phyloP scores from a whole-genome alignment of 2,888 invertebrate species.

The Mesorhabditis spiculigera region DNA sequence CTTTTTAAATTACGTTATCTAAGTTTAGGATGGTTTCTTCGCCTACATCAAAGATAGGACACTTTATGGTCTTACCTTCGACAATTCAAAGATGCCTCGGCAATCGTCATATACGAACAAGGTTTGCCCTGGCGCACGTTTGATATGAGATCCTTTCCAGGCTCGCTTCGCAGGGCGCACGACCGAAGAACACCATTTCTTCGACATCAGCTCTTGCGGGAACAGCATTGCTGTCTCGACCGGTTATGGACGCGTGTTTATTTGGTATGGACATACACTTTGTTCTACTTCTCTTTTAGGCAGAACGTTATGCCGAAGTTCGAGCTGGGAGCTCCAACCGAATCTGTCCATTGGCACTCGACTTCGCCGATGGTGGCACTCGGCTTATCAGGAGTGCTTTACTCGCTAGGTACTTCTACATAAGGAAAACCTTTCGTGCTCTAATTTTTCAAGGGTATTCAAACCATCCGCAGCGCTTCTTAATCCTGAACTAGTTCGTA shows the following conservation, averaged over 20 bases:
- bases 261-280: neutral
- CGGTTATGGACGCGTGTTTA: neutral
- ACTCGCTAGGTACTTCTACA: neutral
- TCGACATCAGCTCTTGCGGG: neutral
- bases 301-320: neutral
- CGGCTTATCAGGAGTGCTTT: neutral
- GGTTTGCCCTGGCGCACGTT: too few species aligned
- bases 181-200: neutral
- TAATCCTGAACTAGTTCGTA: too few species aligned
- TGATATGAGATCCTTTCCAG: neutral
- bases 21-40: too few species aligned
- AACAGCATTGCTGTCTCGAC: neutral
- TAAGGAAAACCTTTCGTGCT: neutral
- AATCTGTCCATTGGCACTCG: conserved; percentile 1
- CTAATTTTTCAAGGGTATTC: too few species aligned
- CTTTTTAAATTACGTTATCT: too few species aligned
- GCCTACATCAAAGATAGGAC: too few species aligned
- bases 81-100: too few species aligned
- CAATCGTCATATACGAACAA: too few species aligned
- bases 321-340: neutral
- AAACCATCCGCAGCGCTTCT: too few species aligned
- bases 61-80: too few species aligned
- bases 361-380: neutral
- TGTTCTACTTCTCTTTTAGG: neutral
- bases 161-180: neutral